Base-by-base conservation (phyloP, 2,113 vertebrate species). In the Tretioscincus oriximinensis region DNA sequence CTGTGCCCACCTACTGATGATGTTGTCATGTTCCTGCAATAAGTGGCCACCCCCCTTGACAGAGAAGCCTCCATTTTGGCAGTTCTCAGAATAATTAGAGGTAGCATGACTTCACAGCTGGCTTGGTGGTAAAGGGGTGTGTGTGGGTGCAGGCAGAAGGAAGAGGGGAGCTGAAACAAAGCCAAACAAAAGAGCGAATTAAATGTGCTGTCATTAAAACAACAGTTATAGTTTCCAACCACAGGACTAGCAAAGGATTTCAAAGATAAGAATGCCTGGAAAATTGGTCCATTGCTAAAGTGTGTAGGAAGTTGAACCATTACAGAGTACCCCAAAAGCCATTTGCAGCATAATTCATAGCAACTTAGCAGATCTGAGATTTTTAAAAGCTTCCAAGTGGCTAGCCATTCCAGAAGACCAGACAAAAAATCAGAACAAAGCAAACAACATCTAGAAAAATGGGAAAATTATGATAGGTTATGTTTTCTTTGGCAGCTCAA, bases 1-100 rank as follows among this genome's bases (percentile, higher is more conserved):
- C 88, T 35, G 70, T 91, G 93, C 93, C 93, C 94, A 94, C 93
- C 94, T 94, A 94, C 94, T 92, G 94, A 92, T 91, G 93, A 85
- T 70, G 90, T 5, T 93, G 93, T 90, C 91, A 78, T 81, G 89
- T 87, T 66, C 92, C 90, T 82, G 86, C 67, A 54, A 89, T 90
- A 82, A 76, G 87, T 90, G 89, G 88, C 93, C 92, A 86, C 87
- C 92, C 93, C 91, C 92, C 1, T 90, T 85, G 84, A 83, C 86
- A 88, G 89, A 45, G 72, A 79, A 9, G 86, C 90, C 88, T 87
- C 87, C 88, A 77, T 90, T 91, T 82, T 87, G 85, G 91, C 89
- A 79, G 84, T 76, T 86, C 85, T 60, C 82, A 89, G 67, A 88
- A 83, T 84, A 87, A 91, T 89, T 54, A 90, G 86, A 88, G 92